Conservation (phyloP, 2,888 invertebrate genomes). For the Amblyjoppa proteus region DNA sequence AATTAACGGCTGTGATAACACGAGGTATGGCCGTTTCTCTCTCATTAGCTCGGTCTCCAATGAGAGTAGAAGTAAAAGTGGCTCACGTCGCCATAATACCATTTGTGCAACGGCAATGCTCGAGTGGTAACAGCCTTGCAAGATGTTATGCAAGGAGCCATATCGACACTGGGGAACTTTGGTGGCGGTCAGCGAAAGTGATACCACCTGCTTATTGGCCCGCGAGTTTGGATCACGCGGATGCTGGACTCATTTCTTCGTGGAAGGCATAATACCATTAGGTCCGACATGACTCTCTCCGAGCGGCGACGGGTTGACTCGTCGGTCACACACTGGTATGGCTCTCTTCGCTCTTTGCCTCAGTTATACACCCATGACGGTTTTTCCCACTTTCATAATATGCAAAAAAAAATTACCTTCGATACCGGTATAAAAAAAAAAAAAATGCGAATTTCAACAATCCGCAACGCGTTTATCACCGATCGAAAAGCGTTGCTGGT, state of each 20-base stretch:
- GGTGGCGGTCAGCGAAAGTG: conserved; percentile 80
- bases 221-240: conserved; percentile 32
- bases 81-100: background rate
- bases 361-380: background rate
- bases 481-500: no score
- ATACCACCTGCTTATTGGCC: conserved; percentile 69
- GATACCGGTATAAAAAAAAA: no score
- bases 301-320: background rate
- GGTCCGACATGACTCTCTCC: background rate
- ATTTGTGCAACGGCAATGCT: conserved; percentile 9
- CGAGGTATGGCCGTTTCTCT: background rate
- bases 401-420: background rate
- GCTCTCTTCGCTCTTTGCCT: background rate
- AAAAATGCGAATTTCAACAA: no score
- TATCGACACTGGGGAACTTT: conserved; percentile 56
- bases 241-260: conserved; percentile 60
- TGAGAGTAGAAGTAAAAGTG: background rate
- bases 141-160: conserved; percentile 66
- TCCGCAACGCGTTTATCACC: no score
- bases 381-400: background rate
- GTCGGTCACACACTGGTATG: background rate
- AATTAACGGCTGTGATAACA: background rate
- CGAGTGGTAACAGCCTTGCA: conserved; percentile 64
- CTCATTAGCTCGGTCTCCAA: background rate
- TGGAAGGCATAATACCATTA: conserved; percentile 24